phyloP scores from a whole-genome alignment of 2,888 invertebrate genomes.

The Synergus japonicus region DNA sequence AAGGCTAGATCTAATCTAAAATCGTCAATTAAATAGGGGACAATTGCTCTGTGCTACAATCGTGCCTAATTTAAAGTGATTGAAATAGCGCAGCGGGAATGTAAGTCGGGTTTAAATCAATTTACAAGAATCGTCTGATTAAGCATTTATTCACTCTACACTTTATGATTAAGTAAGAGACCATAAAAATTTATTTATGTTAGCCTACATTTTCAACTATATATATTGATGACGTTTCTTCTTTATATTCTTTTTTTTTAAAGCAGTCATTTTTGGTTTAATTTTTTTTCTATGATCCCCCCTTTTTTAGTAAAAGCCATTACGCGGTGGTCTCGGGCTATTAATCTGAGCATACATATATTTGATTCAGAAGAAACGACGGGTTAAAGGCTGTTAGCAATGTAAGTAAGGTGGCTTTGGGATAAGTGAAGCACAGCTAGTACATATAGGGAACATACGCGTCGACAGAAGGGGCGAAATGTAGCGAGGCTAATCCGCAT shows the following conservation, averaged over 20 bases:
- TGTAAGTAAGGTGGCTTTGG: conserved; percentile 31
- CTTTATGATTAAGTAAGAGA: conserved; percentile 1
- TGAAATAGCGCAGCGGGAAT: conserved; percentile 37
- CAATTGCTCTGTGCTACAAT: conserved; percentile 41
- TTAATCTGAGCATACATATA: conserved; percentile 16
- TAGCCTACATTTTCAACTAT: neutral
- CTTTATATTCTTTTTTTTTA: neutral
- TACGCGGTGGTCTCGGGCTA: conserved; percentile 8
- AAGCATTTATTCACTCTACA: conserved; percentile 33
- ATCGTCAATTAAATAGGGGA: conserved; percentile 35
- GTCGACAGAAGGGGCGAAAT: conserved; percentile 76
- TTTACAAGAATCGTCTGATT: conserved; percentile 39
- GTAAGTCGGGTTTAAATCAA: conserved; percentile 39
- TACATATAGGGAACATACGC: conserved; percentile 67
- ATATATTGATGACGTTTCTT: neutral
- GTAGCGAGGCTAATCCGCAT: conserved; percentile 75
- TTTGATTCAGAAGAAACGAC: conserved; percentile 32
- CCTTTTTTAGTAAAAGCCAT: neutral
- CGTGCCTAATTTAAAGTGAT: conserved; percentile 36
- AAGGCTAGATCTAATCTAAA: conserved; percentile 36
- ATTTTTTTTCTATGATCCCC: neutral
- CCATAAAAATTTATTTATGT: neutral
- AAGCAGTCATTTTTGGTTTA: neutral
- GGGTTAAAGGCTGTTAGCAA: conserved; percentile 26
- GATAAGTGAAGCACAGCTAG: conserved; percentile 36